phyloP scores from a whole-genome alignment of 2,113 vertebrate genomes.

The Naja naja region DNA sequence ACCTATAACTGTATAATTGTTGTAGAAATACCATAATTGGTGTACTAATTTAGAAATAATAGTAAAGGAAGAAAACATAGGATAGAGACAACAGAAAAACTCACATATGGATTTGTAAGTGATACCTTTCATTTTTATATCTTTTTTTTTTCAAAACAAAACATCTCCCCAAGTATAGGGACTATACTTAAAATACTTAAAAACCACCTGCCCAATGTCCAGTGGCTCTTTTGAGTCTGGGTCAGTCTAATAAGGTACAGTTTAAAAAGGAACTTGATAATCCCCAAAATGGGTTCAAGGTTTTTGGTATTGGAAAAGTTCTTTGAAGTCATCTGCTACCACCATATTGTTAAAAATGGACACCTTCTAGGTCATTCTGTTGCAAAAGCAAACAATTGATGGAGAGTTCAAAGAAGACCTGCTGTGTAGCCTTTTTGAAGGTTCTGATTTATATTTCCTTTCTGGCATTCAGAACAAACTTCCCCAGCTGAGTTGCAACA shows the following conservation, averaged over 20 bases:
- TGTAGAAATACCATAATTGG: neutral
- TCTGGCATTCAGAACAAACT: neutral
- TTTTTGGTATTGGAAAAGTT: slow-evolving; percentile 7
- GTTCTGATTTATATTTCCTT: neutral
- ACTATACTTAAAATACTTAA: neutral
- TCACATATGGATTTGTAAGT: neutral
- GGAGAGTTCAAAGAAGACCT: neutral
- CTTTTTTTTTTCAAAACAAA: neutral
- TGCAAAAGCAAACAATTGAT: neutral
- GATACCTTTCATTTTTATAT: neutral
- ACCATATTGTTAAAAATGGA: neutral
- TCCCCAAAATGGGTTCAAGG: neutral
- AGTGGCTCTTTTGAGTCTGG: neutral
- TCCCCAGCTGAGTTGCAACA: neutral
- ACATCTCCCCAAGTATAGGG: neutral
- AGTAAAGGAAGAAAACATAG: neutral
- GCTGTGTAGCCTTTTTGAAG: neutral
- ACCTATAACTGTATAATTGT: neutral
- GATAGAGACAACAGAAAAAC: neutral
- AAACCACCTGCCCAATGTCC: neutral
- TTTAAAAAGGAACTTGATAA: neutral
- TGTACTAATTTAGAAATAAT: neutral
- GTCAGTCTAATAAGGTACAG: neutral
- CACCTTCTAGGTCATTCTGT: neutral
- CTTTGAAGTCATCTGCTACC: neutral